Conservation (phyloP, 2,797 vertebrate genomes). For the Sparidentex hasta region DNA sequence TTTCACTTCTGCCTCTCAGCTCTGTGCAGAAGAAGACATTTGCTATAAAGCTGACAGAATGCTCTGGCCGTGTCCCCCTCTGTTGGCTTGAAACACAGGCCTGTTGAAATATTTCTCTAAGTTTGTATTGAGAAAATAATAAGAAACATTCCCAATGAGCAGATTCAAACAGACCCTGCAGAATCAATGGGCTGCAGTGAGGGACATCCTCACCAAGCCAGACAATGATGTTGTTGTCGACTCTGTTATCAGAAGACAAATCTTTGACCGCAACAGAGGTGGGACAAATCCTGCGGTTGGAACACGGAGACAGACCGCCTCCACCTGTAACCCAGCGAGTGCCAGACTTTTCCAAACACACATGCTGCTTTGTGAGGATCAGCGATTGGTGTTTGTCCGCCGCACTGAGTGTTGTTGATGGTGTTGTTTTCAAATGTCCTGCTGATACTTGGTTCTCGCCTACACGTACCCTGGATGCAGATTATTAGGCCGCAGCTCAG, state of each 20-base stretch:
- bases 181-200: not conserved
- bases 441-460: slow-evolving; percentile 63
- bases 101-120: not conserved
- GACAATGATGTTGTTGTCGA: slow-evolving; percentile 41
- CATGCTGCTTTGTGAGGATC: slow-evolving; percentile 63
- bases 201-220: slow-evolving; percentile 24
- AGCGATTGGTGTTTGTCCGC: slow-evolving; percentile 67
- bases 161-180: not conserved
- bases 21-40: slow-evolving; percentile 28
- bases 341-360: slow-evolving; percentile 63
- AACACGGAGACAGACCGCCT: slow-evolving; percentile 37
- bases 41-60: not conserved
- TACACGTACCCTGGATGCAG: slow-evolving; percentile 77
- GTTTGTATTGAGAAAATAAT: not conserved
- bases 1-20: slow-evolving; percentile 20
- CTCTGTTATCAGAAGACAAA: slow-evolving; percentile 44
- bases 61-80: not conserved
- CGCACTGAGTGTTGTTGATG: slow-evolving; percentile 73
- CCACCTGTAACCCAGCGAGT: slow-evolving; percentile 51
- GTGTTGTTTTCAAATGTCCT: slow-evolving; percentile 86
- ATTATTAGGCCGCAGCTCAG: slow-evolving; percentile 80
- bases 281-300: slow-evolving; percentile 39
- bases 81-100: not conserved
- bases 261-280: slow-evolving; percentile 30
- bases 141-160: slow-evolving; percentile 2